Base-by-base conservation (phyloP, 2,888 invertebrate genomes). In the Pterostichus madidus region DNA sequence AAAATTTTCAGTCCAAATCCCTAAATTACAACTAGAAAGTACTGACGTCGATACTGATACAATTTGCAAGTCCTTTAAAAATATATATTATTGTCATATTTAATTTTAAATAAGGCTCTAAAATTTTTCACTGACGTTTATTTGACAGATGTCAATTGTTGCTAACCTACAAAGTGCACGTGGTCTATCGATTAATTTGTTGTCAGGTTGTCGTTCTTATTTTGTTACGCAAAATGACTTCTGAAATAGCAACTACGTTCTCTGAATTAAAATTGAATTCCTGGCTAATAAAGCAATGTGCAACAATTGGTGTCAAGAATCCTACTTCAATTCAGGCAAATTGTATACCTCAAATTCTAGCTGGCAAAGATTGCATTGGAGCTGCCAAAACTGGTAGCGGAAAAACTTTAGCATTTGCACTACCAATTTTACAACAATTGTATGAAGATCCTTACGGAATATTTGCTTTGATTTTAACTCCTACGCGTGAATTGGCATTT, bases 351-450 rank as follows among this genome's bases (percentile, higher is more conserved):
- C 91, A 92, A 84, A 96, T 97, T 86, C 89, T 97, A 52, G 88
- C 91, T 83, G 98, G 98, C 0, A 91, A 93, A 86, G 97, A 99
- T 91, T 97, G 98, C 86, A 96, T 99, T 84, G 99, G 98, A 7
- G 98, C 98, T 86, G 98, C 99, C 0, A 98, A 99, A 90, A 99
- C 99, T 7, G 99, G 99, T 11, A 98, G 98, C 81, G 99, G 99
- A 1, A 99, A 99, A 92, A 99, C 99, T 0, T 94, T 99, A 87
- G 98, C 99, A 0, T 99, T 99, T 92, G 98, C 98, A 0, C 89
- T 99, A 79, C 99, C 99, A 0, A 97, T 99, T 86, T 89, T 99
- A 64, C 97, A 99, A 89, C 94, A 95, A 88, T 91, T 99, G 35
- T 96, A 96, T 83, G 96, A 97, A 88, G 99, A 99, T 90, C 99